Conservation (phyloP, 2,113 vertebrate genomes). For the Hemichromis elongatus region DNA sequence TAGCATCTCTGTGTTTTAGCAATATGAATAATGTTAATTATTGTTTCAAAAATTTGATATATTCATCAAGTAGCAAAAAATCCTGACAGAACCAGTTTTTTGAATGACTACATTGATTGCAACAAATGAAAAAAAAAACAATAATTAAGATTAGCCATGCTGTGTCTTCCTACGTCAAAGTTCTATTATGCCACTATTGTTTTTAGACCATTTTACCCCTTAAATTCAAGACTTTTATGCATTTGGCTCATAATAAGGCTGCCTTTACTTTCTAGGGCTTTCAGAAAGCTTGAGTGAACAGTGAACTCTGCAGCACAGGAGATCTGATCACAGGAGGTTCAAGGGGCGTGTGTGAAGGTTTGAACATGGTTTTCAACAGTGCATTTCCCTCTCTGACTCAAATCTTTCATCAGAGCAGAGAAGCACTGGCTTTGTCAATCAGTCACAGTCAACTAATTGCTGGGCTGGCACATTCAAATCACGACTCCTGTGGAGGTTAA, state of each 20-base stretch:
- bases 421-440: slow-evolving; percentile 56
- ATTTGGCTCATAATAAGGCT: not conserved
- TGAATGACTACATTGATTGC: not conserved
- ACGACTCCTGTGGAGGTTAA: slow-evolving; percentile 65
- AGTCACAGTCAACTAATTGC: slow-evolving; percentile 73
- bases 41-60: not conserved
- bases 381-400: not conserved
- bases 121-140: not conserved
- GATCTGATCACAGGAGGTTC: not conserved
- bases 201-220: not conserved
- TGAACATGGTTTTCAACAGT: not conserved
- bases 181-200: not conserved
- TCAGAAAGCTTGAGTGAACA: not conserved
- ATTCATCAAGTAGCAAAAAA: not conserved
- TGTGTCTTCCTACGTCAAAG: not conserved
- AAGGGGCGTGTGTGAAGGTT: not conserved
- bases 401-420: not conserved
- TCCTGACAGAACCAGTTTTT: not conserved
- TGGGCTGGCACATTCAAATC: slow-evolving; percentile 62
- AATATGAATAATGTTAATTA: not conserved
- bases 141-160: not conserved
- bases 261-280: not conserved
- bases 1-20: not conserved
- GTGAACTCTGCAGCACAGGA: not conserved
- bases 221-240: not conserved